phyloP scores from a whole-genome alignment of 2,797 vertebrate species.

The Chaetodon trifasciatus region DNA sequence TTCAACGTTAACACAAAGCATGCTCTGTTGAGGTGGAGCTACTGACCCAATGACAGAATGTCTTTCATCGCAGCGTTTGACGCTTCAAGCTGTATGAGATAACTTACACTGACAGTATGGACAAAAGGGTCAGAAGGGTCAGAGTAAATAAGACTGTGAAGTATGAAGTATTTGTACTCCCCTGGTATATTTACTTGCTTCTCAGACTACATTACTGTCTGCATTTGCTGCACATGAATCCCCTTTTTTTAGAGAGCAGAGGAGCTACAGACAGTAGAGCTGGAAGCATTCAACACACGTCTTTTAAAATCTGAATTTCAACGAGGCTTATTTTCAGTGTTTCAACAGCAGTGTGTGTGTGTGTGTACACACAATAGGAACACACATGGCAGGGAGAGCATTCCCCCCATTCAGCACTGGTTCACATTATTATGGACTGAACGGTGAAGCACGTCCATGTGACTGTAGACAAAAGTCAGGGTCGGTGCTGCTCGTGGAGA shows the following conservation, averaged over 20 bases:
- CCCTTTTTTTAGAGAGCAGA: neutral
- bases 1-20: slow-evolving; percentile 38
- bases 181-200: neutral
- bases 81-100: neutral
- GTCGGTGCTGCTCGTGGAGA: neutral
- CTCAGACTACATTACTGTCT: neutral
- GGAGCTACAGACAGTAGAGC: neutral
- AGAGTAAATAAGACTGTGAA: slow-evolving; percentile 12
- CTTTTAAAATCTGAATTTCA: slow-evolving; percentile 1
- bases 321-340: slow-evolving; percentile 1
- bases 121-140: neutral
- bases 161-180: neutral
- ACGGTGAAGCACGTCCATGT: slow-evolving; percentile 2
- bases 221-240: neutral
- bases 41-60: neutral
- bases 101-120: neutral
- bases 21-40: neutral
- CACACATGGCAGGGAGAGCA: neutral
- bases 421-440: neutral
- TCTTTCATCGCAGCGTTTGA: neutral
- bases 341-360: slow-evolving; percentile 1
- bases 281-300: neutral
- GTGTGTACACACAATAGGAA: neutral
- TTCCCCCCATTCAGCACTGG: neutral
- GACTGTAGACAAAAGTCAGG: neutral